These are phyloP conservation scores for Cliona cf. orientalis DNA, from an alignment of 37 sponge, comb jelly and placozoan species.

Conservation along the genomic window DNA sequence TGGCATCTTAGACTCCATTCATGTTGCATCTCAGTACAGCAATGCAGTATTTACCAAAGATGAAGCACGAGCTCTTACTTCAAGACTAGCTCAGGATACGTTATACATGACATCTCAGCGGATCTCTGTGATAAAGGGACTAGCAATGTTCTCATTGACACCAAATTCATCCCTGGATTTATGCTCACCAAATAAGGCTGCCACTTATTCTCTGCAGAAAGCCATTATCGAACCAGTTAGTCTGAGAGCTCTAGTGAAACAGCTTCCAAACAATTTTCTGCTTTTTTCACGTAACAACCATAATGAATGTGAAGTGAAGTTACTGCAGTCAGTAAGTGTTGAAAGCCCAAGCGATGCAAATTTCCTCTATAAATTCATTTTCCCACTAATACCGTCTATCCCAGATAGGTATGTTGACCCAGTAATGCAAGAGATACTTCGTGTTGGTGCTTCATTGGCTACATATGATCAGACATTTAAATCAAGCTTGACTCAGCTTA, in stretches of 20 bases:
- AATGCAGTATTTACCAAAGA: too few species aligned
- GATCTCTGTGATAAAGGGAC: slow-evolving; percentile 17
- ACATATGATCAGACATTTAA: neutral
- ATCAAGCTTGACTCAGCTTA: neutral
- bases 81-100: slow-evolving; percentile 65
- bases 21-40: neutral
- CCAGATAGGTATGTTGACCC: neutral
- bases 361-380: slow-evolving; percentile 4
- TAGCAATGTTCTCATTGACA: slow-evolving; percentile 23
- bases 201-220: slow-evolving; percentile 4
- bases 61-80: neutral
- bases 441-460: too few species aligned
- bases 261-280: too few species aligned
- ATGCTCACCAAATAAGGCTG: slow-evolving; percentile 36
- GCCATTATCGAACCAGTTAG: too few species aligned
- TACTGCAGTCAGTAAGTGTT: too few species aligned
- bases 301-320: too few species aligned
- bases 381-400: slow-evolving; percentile 20
- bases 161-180: slow-evolving; percentile 52
- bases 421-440: slow-evolving; percentile 33
- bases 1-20: slow-evolving; percentile 41
- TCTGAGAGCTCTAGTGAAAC: too few species aligned
- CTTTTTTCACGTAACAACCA: too few species aligned
- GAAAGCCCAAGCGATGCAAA: too few species aligned
- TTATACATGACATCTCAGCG: slow-evolving; percentile 41